Evolutionary conservation across 2,113 vertebrate genomes (phyloP), one percentile per base, ranked within the genome.

Genomic region (Sylvietta virens): DNA sequence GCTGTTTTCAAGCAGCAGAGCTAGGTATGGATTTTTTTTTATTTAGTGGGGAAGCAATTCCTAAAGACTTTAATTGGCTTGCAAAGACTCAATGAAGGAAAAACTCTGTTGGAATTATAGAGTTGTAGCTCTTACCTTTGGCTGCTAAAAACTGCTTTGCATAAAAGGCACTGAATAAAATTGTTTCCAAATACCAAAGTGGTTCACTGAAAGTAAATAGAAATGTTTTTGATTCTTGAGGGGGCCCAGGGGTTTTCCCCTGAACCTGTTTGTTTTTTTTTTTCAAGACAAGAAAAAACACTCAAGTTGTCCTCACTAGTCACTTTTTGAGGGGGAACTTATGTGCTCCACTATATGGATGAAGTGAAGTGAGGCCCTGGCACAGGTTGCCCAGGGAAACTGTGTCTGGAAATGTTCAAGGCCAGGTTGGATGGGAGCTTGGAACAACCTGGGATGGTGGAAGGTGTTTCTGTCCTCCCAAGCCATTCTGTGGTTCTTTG

Each of bases 11-110:
- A 45, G n/a, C 18, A 76, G 50, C 53, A 80, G 24, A 74, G 28
- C 22, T 87, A 28, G 12, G 39, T 40, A 83, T 56, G 57, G 37
- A 40, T 67, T 85, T 61, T 44, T 44, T 40, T 60, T 47, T 57
- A 50, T 76, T 61, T 42, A 48, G 67, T 1, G 4, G 78, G 61
- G 57, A 90, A 93, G 74, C 58, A 92, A 42, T 88, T 94, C 88
- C 56, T 86, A 64, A 86, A 89, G 37, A 14, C 64, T 86, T 88
- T 92, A 94, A 88, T 71, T 86, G 86, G 67, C 31, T 94, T 79
- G 57, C 35, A 67, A 78, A 76, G 42, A 60, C 24, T 92, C 33
- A 56, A 1, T 35, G 40, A 78, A 67, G 65, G 44, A 58, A 93
- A 80, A 94, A 39, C 53, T 70, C 67, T 39, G 7, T 18, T 81